Evolutionary conservation across 2,888 invertebrate genomes (phyloP).

Genomic region (Steinernema carpocapsae): DNA sequence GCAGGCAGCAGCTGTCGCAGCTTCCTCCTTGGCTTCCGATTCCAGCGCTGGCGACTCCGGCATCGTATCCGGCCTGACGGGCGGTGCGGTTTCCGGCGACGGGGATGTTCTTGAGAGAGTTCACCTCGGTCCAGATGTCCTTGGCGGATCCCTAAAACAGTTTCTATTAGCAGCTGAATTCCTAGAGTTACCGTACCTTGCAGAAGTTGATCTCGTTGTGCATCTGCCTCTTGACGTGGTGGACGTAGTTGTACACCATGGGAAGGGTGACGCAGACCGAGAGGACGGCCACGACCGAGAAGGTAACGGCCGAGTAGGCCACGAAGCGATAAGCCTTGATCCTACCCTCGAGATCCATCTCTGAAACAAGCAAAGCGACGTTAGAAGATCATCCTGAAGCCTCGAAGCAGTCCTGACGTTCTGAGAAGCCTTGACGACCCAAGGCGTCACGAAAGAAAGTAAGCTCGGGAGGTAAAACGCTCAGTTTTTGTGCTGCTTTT

Average conservation of each 20-base stretch:
- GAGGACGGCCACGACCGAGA: conserved; percentile 48
- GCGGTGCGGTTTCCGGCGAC: conserved; percentile 53
- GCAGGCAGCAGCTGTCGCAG: too few relatives aligned
- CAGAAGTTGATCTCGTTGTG: too few relatives aligned
- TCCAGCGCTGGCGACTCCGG: not conserved
- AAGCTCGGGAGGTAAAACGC: not conserved
- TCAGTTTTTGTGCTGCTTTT: not conserved
- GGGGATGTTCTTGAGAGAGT: conserved; percentile 45
- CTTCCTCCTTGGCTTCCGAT: not conserved
- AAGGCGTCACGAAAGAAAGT: not conserved
- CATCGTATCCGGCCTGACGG: conserved; percentile 52
- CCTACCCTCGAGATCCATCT: too few relatives aligned
- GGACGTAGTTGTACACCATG: too few relatives aligned
- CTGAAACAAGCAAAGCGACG: too few relatives aligned
- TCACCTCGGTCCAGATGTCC: conserved; percentile 58
- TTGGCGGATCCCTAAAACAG: conserved; percentile 52
- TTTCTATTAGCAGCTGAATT: conserved; percentile 1
- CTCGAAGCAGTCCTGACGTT: too few relatives aligned
- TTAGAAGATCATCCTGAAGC: not conserved
- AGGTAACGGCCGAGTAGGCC: conserved; percentile 57
- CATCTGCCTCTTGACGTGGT: too few relatives aligned
- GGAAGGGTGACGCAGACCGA: conserved; percentile 48
- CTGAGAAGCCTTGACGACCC: too few relatives aligned
- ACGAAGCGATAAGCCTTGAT: conserved; percentile 58
- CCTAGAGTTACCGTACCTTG: too few relatives aligned